Conservation (phyloP, 2,797 vertebrate genomes). For the Falco biarmicus region DNA sequence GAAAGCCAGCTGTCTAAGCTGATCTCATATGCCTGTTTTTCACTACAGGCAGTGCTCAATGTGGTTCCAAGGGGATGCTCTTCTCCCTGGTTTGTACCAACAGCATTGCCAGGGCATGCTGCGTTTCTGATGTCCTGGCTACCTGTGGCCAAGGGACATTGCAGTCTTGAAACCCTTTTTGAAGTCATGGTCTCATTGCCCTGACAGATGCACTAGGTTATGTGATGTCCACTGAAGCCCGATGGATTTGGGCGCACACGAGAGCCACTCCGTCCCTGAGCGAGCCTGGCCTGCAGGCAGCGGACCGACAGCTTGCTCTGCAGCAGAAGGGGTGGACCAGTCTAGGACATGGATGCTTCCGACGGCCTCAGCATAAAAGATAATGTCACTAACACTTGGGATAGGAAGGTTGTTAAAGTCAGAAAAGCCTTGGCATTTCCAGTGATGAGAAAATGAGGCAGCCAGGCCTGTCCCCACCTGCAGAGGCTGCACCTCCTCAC, state of each 20-base stretch:
- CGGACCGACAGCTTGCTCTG: not conserved
- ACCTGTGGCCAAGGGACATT: not conserved
- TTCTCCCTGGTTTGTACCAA: not conserved
- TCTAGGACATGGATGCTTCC: not conserved
- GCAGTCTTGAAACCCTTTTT: not conserved
- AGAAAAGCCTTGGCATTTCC: not conserved
- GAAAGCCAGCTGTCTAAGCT: not conserved
- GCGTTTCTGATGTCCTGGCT: not conserved
- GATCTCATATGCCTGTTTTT: not conserved
- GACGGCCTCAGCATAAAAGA: not conserved
- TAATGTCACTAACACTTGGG: too few species aligned
- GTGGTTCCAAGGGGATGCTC: not conserved
- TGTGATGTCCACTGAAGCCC: not conserved
- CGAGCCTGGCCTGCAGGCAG: rapidly evolving
- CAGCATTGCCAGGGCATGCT: too few species aligned
- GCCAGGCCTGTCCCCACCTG: too few species aligned
- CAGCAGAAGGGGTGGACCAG: not conserved
- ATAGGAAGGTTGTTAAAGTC: not conserved
- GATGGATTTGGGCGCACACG: rapidly evolving
- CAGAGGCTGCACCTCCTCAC: not conserved
- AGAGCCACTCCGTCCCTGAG: not conserved
- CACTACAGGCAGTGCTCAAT: not conserved
- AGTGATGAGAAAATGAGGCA: not conserved
- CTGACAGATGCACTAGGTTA: not conserved
- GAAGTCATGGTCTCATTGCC: not conserved